phyloP scores from a whole-genome alignment of 2,888 invertebrate species.

The Parnassius smintheus region DNA sequence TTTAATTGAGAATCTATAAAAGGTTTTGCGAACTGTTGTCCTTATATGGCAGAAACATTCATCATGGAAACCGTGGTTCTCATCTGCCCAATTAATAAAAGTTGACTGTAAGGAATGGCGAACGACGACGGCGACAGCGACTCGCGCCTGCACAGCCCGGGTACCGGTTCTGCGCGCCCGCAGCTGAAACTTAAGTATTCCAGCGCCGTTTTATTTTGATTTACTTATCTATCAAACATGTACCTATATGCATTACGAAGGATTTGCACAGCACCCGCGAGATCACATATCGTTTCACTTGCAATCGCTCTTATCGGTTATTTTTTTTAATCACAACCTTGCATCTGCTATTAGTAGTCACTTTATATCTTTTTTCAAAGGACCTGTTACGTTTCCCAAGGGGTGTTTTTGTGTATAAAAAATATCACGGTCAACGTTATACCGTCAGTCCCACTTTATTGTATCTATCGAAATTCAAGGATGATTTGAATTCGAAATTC shows the following conservation, averaged over 20 bases:
- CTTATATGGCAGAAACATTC: constrained; percentile 76
- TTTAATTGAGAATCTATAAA: constrained; percentile 81
- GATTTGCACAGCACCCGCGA: constrained; percentile 16
- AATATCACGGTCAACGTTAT: constrained; percentile 29
- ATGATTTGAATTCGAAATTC: constrained; percentile 54
- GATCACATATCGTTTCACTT: constrained; percentile 14
- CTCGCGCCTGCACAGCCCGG: constrained; percentile 45
- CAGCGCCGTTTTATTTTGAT: constrained; percentile 76
- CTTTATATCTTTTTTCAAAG: constrained; percentile 8
- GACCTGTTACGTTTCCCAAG: constrained; percentile 19
- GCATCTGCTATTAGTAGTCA: constrained; percentile 22
- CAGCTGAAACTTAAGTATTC: constrained; percentile 69
- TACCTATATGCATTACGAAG: constrained; percentile 26
- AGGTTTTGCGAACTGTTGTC: constrained; percentile 76
- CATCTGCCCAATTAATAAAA: constrained; percentile 82
- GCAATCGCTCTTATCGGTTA: constrained; percentile 15
- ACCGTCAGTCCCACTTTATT: constrained; percentile 48
- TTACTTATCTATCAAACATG: constrained; percentile 63
- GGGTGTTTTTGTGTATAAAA: constrained; percentile 18
- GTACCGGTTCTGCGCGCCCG: constrained; percentile 67
- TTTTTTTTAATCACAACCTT: constrained; percentile 19
- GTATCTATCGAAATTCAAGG: constrained; percentile 48
- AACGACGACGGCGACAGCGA: constrained; percentile 59
- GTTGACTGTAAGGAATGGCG: constrained; percentile 76
- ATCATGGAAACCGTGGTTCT: constrained; percentile 75